Conservation (phyloP, 2,113 vertebrate species). For the Crypturellus undulatus region DNA sequence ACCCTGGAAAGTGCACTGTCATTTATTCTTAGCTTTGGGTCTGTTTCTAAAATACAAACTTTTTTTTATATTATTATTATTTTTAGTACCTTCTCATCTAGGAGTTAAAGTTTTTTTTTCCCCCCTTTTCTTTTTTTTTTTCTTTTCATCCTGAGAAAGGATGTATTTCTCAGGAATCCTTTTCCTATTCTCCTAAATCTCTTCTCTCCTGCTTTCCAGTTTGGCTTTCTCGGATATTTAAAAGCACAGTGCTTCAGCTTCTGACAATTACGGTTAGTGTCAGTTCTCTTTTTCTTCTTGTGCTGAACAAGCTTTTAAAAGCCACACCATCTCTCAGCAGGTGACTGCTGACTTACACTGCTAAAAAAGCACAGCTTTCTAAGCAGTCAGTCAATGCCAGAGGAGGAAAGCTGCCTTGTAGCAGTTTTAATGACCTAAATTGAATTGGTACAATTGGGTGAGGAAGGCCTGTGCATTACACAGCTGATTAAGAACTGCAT, state of each 20-base stretch:
- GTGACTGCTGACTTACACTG: slow-evolving; percentile 26
- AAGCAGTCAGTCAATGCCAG: slow-evolving; percentile 18
- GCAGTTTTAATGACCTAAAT: slow-evolving; percentile 51
- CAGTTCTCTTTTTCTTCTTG: slow-evolving; percentile 18
- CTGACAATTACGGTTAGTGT: slow-evolving; percentile 30
- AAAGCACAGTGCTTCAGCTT: not conserved
- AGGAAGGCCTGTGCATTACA: slow-evolving; percentile 1
- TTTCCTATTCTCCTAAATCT: not conserved
- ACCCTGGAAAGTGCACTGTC: not conserved
- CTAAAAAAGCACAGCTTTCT: slow-evolving; percentile 15
- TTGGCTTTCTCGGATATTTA: not conserved
- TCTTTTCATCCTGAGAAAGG: not conserved
- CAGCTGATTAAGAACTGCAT: slow-evolving; percentile 43
- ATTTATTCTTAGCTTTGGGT: not conserved
- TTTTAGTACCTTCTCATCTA: not conserved
- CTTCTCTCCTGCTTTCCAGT: not conserved
- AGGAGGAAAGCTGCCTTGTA: slow-evolving; percentile 20
- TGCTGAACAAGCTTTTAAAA: slow-evolving; percentile 46
- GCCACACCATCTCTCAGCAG: slow-evolving; percentile 8
- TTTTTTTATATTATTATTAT: not conserved
- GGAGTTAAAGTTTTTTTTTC: not conserved
- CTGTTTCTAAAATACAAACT: not conserved
- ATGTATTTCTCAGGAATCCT: not conserved
- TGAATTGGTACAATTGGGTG: slow-evolving; percentile 8
- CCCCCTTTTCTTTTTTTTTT: not conserved